Conservation (phyloP, 2,888 invertebrate genomes). For the Tachina fera region DNA sequence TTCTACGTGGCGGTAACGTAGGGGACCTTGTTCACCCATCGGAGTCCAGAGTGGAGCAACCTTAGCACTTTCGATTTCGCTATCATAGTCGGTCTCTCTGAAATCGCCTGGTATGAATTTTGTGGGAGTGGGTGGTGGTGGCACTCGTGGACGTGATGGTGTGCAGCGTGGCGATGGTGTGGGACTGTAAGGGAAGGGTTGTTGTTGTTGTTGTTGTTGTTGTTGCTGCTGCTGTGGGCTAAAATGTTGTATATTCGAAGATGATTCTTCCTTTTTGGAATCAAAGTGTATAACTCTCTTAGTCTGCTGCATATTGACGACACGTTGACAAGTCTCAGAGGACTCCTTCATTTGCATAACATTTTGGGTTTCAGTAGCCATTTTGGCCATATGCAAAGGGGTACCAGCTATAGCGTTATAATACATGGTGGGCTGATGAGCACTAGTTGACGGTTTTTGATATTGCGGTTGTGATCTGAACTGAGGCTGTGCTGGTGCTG, state of each 20-base stretch:
- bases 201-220: slow-evolving; percentile 76
- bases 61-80: slow-evolving; percentile 86
- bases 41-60: slow-evolving; percentile 88
- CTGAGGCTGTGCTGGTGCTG: slow-evolving; percentile 76
- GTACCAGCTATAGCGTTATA: slow-evolving; percentile 85
- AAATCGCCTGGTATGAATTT: slow-evolving; percentile 87
- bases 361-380: slow-evolving; percentile 88
- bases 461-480: slow-evolving; percentile 65
- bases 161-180: slow-evolving; percentile 79
- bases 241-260: slow-evolving; percentile 59
- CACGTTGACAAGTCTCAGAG: slow-evolving; percentile 86
- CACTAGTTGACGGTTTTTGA: slow-evolving; percentile 78
- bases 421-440: slow-evolving; percentile 84
- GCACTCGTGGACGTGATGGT: slow-evolving; percentile 81
- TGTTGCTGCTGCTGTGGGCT: slow-evolving; percentile 35
- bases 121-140: slow-evolving; percentile 85
- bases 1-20: slow-evolving; percentile 86
- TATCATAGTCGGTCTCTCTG: slow-evolving; percentile 88
- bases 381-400: slow-evolving; percentile 85
- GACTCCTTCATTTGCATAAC: slow-evolving; percentile 89
- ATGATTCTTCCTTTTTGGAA: slow-evolving; percentile 81
- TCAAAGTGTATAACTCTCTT: slow-evolving; percentile 88
- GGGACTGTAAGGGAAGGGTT: slow-evolving; percentile 83
- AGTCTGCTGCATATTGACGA: slow-evolving; percentile 88
- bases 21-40: slow-evolving; percentile 85